Evolutionary conservation across 2,797 vertebrate genomes (phyloP), one percentile per base, ranked within the genome.

Genomic region (Apogon talboti): DNA sequence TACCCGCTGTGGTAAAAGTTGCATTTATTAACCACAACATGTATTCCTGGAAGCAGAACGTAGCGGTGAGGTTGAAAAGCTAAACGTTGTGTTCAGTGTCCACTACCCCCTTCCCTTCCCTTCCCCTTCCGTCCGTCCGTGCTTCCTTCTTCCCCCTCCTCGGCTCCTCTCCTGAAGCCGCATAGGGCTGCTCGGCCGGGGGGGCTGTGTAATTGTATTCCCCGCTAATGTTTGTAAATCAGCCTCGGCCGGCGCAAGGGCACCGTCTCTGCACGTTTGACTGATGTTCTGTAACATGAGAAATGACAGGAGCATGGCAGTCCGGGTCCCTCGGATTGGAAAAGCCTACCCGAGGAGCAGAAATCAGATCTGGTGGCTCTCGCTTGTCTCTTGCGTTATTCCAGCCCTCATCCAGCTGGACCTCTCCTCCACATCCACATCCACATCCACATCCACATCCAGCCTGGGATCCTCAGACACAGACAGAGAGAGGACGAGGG

Each of bases 161-260:
- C 21, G 10, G 3, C 38, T 40, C n/a, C 47, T 50, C 61, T 47
- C 64, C 66, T 59, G 81, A 59, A 90, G 89, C 91, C 89, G 94
- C 91, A 85, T 86, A 92, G 91, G 70, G 91, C 88, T 91, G 89
- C 87, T 91, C 82, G 91, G 89, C 85, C 87, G 78, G 24, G 60
- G 82, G 76, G 83, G 81, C 88, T 91, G 90, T 94, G 94, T 95
- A 94, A 95, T 94, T 93, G 93, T 95, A 94, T 95, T 96, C 94
- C 92, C 92, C 93, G 94, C 94, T 95, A 95, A 94, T 95, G 94
- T 96, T 94, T 95, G 94, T 95, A 94, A 95, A 95, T 94, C 94
- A 95, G 94, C 89, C 91, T 87, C 85, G 87, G 94, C 95, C 93
- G 91, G 90, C 85, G 89, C 90, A 87, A 93, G 94, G 95, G 94